Base-by-base conservation (phyloP, 2,797 vertebrate genomes). In the Galagoides demidoff region DNA sequence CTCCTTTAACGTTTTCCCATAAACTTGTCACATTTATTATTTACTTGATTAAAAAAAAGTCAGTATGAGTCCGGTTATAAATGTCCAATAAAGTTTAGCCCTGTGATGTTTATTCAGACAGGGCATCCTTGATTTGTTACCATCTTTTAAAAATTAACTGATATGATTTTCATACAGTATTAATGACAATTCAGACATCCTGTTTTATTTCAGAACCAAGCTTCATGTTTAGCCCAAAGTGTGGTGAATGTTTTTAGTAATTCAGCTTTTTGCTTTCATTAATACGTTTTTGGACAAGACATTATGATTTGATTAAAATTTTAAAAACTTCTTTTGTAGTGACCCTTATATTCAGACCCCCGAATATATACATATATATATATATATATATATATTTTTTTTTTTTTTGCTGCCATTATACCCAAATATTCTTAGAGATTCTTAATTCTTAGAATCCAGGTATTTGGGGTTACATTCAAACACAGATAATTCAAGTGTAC, bases 391-490 rank as follows among this genome's bases (percentile, higher is more conserved):
- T 45, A 45, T 11, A 45, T 45, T n/a, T n/a, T n/a, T n/a, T n/a
- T n/a, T n/a, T n/a, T n/a, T n/a, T n/a, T n/a, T n/a, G 11, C 45
- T 49, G 1, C 7, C 12, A 31, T 90, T 49, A 85, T 10, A 61
- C 12, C 14, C 63, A 31, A 81, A 96, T 98, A 97, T 95, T 97
- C 95, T 97, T 98, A 93, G 95, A 97, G 86, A 92, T 87, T 98
- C 70, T 97, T 97, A 68, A 68, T 68, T 97, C 89, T 97, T 97
- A 96, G 94, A 94, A 96, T 93, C 96, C 97, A 97, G 95, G 79
- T 96, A 89, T 97, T 97, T 94, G 93, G 92, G 91, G 93, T 97
- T 98, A 89, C 97, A 96, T 94, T 92, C 97, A 97, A 97, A 96
- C 96, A 81, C 90, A 79, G 63, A 94, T 74, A 96, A 90, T 92